phyloP scores from a whole-genome alignment of 2,113 vertebrate genomes.

The Athene cunicularia region DNA sequence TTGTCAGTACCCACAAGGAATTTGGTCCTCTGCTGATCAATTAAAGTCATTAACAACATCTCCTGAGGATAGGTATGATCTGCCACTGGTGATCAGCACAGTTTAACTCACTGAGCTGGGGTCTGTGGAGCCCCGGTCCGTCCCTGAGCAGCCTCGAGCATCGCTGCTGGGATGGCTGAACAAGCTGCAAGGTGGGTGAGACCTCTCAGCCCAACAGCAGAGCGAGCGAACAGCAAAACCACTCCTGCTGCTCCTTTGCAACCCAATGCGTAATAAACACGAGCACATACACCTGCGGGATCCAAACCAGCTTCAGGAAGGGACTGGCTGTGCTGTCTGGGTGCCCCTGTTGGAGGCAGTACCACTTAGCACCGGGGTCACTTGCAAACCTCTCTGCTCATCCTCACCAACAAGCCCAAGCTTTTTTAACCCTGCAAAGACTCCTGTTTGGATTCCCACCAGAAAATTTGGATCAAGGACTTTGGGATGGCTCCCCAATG shows the following conservation, averaged over 20 bases:
- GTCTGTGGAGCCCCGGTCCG: not conserved
- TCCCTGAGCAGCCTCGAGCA: not conserved
- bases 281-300: not conserved
- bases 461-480: not conserved
- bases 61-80: not conserved
- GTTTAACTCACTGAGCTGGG: not conserved
- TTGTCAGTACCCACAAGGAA: rapidly evolving
- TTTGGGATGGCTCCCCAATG: not conserved
- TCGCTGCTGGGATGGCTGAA: not conserved
- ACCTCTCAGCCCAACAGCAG: not conserved
- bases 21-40: not conserved
- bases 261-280: rapidly evolving
- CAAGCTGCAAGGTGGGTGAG: not conserved
- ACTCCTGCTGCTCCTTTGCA: not conserved
- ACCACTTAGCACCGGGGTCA: not conserved
- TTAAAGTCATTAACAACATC: not conserved
- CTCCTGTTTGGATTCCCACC: not conserved
- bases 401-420: not conserved
- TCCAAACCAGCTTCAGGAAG: not conserved
- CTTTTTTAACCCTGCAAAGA: not conserved
- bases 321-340: not conserved
- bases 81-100: not conserved
- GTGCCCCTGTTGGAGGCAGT: not conserved
- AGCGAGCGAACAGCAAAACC: not conserved
- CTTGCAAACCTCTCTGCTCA: not conserved